Evolutionary conservation across 2,797 vertebrate species (phyloP).

Genomic region (Lophius americanus): DNA sequence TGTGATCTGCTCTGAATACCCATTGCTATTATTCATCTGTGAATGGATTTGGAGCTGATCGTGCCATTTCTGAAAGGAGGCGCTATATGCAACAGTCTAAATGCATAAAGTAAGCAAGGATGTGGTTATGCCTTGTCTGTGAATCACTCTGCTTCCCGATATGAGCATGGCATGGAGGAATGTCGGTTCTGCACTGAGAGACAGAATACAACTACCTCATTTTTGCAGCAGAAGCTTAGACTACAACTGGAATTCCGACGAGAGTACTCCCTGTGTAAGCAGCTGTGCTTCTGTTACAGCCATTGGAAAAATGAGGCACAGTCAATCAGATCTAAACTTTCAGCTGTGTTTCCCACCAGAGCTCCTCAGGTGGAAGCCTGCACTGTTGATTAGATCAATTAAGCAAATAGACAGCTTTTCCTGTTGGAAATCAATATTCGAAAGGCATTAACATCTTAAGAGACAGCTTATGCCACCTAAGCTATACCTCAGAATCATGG

Average conservation of each 20-base stretch:
- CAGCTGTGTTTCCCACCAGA: slow-evolving; percentile 34
- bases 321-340: slow-evolving; percentile 51
- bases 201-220: slow-evolving; percentile 52
- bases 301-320: slow-evolving; percentile 22
- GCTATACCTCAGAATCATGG: slow-evolving; percentile 36
- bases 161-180: slow-evolving; percentile 25
- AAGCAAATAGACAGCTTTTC: slow-evolving; percentile 39
- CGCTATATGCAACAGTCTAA: slow-evolving; percentile 11
- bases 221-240: slow-evolving; percentile 48
- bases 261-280: slow-evolving; percentile 10
- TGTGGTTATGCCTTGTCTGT: slow-evolving; percentile 11
- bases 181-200: slow-evolving; percentile 43
- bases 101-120: slow-evolving; percentile 10
- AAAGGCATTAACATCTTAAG: slow-evolving; percentile 27
- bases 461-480: slow-evolving; percentile 24
- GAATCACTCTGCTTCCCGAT: slow-evolving; percentile 51
- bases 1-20: slow-evolving; percentile 23
- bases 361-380: slow-evolving; percentile 19
- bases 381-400: slow-evolving; percentile 63
- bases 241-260: slow-evolving; percentile 28
- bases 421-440: slow-evolving; percentile 20
- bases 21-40: slow-evolving; percentile 21
- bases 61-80: background rate
- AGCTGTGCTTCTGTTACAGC: slow-evolving; percentile 3
- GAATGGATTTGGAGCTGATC: slow-evolving; percentile 18